Base-by-base conservation (phyloP, 2,888 invertebrate genomes). In the Scaptomyza tumidula region DNA sequence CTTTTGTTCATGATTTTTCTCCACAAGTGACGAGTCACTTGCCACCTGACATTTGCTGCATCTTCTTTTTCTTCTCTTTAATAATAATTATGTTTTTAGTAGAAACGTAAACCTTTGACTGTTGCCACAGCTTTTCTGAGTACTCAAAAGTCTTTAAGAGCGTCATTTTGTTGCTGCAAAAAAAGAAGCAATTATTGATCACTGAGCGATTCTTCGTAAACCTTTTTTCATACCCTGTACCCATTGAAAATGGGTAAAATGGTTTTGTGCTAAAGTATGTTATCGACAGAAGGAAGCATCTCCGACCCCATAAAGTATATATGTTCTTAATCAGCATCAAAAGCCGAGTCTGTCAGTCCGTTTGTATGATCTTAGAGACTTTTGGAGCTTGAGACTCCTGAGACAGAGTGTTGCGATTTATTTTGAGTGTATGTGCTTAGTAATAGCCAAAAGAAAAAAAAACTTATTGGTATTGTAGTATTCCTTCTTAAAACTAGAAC, bases 21-120 rank as follows among this genome's bases (percentile, higher is more conserved):
- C 16, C 27, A 66, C 43, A 58, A 67, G 43, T 62, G 43, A 44
- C 53, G 49, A 53, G 55, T 63, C 58, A 58, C 45, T 53, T 67
- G 67, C 46, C 55, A 56, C 54, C 33, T 39, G 53, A 39, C 43
- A 48, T 10, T 9, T 33, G 10, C 33, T 33, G 33, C 37, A 3
- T 10, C 27, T 6, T 37, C 29, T 10, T 13, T 19, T 16, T 0
- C 43, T 14, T 19, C 19, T 5, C 5, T 24, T 11, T 27, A 39
- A 14, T 41, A 16, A 24, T 27, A 13, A 31, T 27, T 19, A 16
- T 31, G 19, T 62, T 16, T 19, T 44, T 24, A 10, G 60, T 16
- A 33, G 41, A 24, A 31, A 55, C 37, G 44, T 24, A 14, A 37
- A 44, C 45, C 33, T 56, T 39, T 56, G 19, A 63, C 50, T 44